Evolutionary conservation across 2,797 vertebrate species (phyloP).

Genomic region (Delichon dasypus): DNA sequence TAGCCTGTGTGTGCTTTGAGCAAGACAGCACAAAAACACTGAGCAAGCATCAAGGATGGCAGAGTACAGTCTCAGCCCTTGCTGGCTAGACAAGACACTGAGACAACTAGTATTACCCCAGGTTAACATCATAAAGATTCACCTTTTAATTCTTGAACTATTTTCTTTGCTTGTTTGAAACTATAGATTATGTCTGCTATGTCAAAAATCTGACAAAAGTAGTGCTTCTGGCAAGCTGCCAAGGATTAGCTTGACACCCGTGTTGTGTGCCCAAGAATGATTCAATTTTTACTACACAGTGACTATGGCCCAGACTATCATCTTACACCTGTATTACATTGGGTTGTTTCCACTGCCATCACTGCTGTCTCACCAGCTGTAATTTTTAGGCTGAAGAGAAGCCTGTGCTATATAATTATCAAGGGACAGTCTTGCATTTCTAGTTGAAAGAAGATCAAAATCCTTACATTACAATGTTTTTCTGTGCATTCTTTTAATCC

Average conservation of each 20-base stretch:
- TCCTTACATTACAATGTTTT: neutral
- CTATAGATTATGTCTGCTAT: neutral
- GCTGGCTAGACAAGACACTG: neutral
- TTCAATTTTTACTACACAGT: neutral
- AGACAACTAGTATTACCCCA: neutral
- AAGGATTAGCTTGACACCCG: neutral
- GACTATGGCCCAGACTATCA: neutral
- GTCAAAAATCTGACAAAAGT: neutral
- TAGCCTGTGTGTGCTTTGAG: neutral
- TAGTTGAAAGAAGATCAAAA: neutral
- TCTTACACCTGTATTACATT: slow-evolving; percentile 3
- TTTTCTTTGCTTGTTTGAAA: neutral
- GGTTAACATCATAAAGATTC: neutral
- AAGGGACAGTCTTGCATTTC: neutral
- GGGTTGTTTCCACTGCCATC: neutral
- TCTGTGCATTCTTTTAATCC: neutral
- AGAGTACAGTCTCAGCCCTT: neutral
- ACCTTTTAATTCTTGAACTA: neutral
- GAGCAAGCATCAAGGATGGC: neutral
- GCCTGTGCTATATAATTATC: neutral
- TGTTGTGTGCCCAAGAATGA: neutral
- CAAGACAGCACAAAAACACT: rapidly evolving
- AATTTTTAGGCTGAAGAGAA: neutral
- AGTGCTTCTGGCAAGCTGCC: neutral
- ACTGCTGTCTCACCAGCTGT: neutral